Conservation (phyloP, 1,140 invertebrate species). For the Hylaeus volcanicus region DNA sequence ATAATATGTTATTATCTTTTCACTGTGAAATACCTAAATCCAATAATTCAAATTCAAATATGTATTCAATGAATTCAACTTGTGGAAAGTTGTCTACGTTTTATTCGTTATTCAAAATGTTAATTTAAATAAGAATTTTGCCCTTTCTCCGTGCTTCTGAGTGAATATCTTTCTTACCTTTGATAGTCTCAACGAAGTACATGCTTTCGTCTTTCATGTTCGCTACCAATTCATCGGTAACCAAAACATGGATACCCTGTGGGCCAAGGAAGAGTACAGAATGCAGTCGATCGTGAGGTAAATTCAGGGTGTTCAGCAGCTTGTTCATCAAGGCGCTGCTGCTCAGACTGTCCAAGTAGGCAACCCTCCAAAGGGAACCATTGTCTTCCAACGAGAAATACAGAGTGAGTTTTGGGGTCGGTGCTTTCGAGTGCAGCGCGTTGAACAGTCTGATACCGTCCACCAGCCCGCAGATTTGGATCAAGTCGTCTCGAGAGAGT, state of each 20-base stretch:
- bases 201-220: slow-evolving; percentile 85
- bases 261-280: slow-evolving; percentile 88
- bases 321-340: slow-evolving; percentile 86
- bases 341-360: slow-evolving; percentile 87
- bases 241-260: slow-evolving; percentile 86
- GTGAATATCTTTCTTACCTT: slow-evolving; percentile 69
- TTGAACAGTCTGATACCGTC: slow-evolving; percentile 96
- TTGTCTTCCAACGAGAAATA: slow-evolving; percentile 88
- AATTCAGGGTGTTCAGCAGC: slow-evolving; percentile 83
- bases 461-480: slow-evolving; percentile 95
- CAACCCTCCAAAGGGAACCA: slow-evolving; percentile 86
- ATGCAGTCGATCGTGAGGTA: slow-evolving; percentile 82
- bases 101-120: too few species aligned
- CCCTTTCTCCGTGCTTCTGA: too few species aligned
- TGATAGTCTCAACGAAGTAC: slow-evolving; percentile 82
- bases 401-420: slow-evolving; percentile 88
- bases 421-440: slow-evolving; percentile 89
- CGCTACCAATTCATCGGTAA: slow-evolving; percentile 88
- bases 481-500: slow-evolving; percentile 92
- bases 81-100: too few species aligned
- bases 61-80: too few species aligned
- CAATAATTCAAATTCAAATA: too few species aligned
- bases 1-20: too few species aligned
- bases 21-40: too few species aligned
- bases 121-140: too few species aligned